These are phyloP conservation scores for Argya squamiceps DNA, from an alignment of 2,797 vertebrate genomes.

Conservation along the genomic window DNA sequence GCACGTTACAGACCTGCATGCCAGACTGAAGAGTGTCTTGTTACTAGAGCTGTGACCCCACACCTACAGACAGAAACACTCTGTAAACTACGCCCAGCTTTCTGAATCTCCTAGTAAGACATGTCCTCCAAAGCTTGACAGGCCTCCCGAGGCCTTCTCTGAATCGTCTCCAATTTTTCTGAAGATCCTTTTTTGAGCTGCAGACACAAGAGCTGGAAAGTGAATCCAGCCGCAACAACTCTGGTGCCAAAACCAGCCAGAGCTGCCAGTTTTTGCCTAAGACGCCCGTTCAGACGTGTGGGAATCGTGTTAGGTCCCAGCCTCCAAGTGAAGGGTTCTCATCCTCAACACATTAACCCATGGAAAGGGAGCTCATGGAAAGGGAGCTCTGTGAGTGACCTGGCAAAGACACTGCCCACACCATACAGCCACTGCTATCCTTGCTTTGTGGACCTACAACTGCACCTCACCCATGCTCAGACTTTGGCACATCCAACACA, in stretches of 20 bases:
- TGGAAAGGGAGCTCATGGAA: not conserved
- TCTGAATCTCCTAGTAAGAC: not conserved
- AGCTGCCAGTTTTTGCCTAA: not conserved
- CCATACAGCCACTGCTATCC: rapidly evolving
- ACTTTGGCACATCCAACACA: not conserved
- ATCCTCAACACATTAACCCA: not conserved
- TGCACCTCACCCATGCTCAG: not conserved
- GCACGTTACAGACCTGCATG: not conserved
- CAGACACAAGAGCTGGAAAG: not conserved
- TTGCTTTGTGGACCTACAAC: not conserved
- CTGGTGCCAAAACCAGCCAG: not conserved
- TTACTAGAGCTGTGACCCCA: not conserved
- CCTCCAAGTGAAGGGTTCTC: not conserved
- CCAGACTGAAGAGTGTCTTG: not conserved
- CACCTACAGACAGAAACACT: not conserved
- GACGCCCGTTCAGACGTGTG: not conserved
- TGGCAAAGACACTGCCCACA: not conserved
- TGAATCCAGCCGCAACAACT: not conserved
- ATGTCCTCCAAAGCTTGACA: not conserved
- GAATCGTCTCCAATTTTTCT: not conserved
- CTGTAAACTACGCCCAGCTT: not conserved
- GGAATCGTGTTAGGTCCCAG: not conserved
- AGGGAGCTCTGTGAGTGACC: not conserved
- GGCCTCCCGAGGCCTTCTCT: not conserved
- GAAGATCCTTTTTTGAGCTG: not conserved